These are phyloP conservation scores for Unio delphinus DNA, from an alignment of 2,888 invertebrate genomes.

Conservation along the genomic window DNA sequence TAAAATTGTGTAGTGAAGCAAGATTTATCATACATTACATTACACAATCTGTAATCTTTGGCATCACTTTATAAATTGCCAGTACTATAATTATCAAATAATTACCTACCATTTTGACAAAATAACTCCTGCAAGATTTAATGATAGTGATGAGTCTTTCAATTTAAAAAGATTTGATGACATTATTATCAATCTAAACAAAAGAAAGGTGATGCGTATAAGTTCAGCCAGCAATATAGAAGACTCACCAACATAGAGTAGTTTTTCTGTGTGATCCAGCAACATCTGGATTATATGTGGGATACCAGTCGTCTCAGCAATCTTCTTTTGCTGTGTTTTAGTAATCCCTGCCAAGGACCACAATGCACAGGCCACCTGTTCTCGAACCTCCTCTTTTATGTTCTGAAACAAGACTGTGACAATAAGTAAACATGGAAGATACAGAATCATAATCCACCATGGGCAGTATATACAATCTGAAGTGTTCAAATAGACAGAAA, in stretches of 20 bases:
- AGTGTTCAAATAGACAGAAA: too few relatives aligned
- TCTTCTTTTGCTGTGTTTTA: slow-evolving; percentile 68
- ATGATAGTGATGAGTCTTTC: too few relatives aligned
- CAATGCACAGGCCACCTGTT: slow-evolving; percentile 70
- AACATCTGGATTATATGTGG: slow-evolving; percentile 70
- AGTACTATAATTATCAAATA: too few relatives aligned
- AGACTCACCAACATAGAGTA: slow-evolving; percentile 70
- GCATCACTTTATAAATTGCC: too few relatives aligned
- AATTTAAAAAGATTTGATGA: too few relatives aligned
- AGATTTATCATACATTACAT: too few relatives aligned
- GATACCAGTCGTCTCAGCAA: slow-evolving; percentile 68
- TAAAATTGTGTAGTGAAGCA: too few relatives aligned
- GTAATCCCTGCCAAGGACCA: slow-evolving; percentile 71
- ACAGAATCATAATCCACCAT: too few relatives aligned
- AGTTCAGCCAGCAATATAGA: not conserved
- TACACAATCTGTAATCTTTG: too few relatives aligned
- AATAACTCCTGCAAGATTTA: too few relatives aligned
- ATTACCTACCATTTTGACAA: too few relatives aligned
- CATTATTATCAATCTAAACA: not conserved
- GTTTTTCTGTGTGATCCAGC: slow-evolving; percentile 68
- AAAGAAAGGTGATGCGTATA: not conserved
- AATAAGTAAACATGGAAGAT: not conserved
- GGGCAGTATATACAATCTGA: too few relatives aligned
- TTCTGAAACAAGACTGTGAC: slow-evolving; percentile 43
- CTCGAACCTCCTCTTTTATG: slow-evolving; percentile 65